Percentiles rank a stretch among this genome's conserved stretches.
Conservation (phyloP, 2,888 invertebrate species). For the Agonopterix alstromeriana region DNA sequence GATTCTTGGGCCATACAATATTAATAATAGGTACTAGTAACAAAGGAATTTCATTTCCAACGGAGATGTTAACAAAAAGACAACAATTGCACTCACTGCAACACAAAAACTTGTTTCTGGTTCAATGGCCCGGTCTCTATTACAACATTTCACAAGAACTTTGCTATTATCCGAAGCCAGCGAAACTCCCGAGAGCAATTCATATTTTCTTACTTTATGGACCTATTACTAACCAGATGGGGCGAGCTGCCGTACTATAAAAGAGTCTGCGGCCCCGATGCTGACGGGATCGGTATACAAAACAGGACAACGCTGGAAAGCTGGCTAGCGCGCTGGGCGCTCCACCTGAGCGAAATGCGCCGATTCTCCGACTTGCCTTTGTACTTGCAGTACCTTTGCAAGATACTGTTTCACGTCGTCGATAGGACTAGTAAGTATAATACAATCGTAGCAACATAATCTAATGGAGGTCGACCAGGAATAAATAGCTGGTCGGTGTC, state of each 20-base stretch:
- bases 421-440: constrained; percentile 80
- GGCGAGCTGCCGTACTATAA: constrained; percentile 64
- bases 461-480: too few relatives aligned
- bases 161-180: neutral
- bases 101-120: neutral
- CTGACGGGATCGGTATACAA: constrained; percentile 49
- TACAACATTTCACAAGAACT: neutral
- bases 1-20: too few relatives aligned
- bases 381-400: constrained; percentile 85
- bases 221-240: constrained; percentile 35
- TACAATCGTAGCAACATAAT: too few relatives aligned
- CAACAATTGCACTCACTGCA: too few relatives aligned
- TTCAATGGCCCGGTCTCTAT: neutral
- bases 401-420: constrained; percentile 82
- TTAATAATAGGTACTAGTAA: too few relatives aligned
- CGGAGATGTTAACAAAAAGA: too few relatives aligned
- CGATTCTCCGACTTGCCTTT: constrained; percentile 80
- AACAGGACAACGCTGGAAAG: constrained; percentile 79
- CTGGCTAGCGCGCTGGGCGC: constrained; percentile 83
- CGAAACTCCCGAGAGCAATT: neutral
- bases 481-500: too few relatives aligned
- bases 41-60: too few relatives aligned
- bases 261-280: constrained; percentile 61
- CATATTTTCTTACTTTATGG: neutral
- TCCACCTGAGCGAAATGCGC: constrained; percentile 60